Percentiles rank a stretch among this genome's conserved stretches.
Evolutionary conservation across 2,113 vertebrate genomes (phyloP).

Genomic region (Psittacara wagleri): DNA sequence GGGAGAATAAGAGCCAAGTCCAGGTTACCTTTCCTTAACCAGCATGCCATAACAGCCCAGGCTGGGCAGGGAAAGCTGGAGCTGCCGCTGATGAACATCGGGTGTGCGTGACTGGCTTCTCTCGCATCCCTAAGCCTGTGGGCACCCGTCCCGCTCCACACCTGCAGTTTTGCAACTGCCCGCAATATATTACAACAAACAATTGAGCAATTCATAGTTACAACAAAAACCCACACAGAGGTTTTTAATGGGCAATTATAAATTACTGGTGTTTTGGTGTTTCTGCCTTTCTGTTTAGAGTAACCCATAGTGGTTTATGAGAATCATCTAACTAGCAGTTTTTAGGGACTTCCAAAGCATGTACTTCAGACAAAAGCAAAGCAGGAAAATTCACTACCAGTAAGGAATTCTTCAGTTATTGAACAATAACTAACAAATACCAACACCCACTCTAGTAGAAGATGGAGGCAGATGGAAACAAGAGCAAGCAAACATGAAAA

Average conservation of each 20-base stretch:
- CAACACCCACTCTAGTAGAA: not conserved
- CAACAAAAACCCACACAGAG: conserved; percentile 15
- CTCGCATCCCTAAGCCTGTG: not conserved
- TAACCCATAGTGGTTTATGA: not conserved
- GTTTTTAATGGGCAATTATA: not conserved
- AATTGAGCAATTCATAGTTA: not conserved
- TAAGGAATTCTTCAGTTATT: not conserved
- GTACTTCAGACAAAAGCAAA: conserved; percentile 22
- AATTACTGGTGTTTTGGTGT: conserved; percentile 28
- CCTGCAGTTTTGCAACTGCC: conserved; percentile 39
- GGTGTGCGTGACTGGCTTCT: not conserved
- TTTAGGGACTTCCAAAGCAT: conserved; percentile 31
- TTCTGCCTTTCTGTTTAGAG: conserved; percentile 53
- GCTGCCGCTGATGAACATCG: accelerated
- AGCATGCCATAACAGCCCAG: accelerated
- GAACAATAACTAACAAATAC: not conserved
- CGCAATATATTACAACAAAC: conserved; percentile 11
- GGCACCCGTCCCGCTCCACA: not conserved
- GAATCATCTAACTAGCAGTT: conserved; percentile 18
- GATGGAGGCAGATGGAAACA: not conserved
- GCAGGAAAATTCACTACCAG: not conserved
- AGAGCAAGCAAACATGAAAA: not conserved
- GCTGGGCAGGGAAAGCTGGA: not conserved
- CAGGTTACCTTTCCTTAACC: not conserved
- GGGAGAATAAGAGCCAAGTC: not conserved